phyloP scores from a whole-genome alignment of 1,140 invertebrate genomes.

The Drosophila lowei region DNA sequence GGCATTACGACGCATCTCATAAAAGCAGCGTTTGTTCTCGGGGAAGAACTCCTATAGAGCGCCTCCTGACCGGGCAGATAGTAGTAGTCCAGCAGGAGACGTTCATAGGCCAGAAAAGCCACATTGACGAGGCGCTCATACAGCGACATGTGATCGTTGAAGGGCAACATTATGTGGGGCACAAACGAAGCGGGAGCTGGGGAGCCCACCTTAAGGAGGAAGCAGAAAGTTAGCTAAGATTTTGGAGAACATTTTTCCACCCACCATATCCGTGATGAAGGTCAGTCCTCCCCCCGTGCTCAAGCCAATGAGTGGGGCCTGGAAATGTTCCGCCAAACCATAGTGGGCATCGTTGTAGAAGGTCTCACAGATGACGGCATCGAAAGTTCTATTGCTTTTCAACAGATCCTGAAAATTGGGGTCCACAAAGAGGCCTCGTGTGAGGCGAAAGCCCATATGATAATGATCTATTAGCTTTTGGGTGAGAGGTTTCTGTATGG shows the following conservation, averaged over 20 bases:
- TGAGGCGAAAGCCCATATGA: constrained; percentile 47
- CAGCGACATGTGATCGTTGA: constrained; percentile 70
- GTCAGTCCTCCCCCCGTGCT: constrained; percentile 69
- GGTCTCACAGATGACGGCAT: constrained; percentile 74
- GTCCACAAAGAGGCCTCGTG: constrained; percentile 36
- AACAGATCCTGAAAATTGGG: constrained; percentile 34
- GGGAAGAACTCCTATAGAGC: constrained; percentile 69
- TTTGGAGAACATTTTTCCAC: constrained; percentile 42
- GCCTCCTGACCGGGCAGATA: constrained; percentile 61
- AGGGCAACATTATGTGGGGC: constrained; percentile 56
- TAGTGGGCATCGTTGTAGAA: constrained; percentile 75
- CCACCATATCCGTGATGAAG: constrained; percentile 71
- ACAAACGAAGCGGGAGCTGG: constrained; percentile 60
- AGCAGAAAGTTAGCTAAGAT: neutral
- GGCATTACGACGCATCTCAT: constrained; percentile 82
- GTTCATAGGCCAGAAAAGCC: constrained; percentile 42
- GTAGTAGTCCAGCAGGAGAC: constrained; percentile 57
- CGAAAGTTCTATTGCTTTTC: constrained; percentile 53
- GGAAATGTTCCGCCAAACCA: constrained; percentile 74
- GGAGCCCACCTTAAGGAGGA: constrained; percentile 68
- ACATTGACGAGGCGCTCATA: constrained; percentile 74
- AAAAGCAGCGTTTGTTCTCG: constrained; percentile 26
- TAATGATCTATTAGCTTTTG: constrained; percentile 45
- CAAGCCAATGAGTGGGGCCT: constrained; percentile 73
- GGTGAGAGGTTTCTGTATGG: constrained; percentile 32